phyloP scores from a whole-genome alignment of 37 sponge, comb jelly and placozoan genomes.

The Beroe ovata region DNA sequence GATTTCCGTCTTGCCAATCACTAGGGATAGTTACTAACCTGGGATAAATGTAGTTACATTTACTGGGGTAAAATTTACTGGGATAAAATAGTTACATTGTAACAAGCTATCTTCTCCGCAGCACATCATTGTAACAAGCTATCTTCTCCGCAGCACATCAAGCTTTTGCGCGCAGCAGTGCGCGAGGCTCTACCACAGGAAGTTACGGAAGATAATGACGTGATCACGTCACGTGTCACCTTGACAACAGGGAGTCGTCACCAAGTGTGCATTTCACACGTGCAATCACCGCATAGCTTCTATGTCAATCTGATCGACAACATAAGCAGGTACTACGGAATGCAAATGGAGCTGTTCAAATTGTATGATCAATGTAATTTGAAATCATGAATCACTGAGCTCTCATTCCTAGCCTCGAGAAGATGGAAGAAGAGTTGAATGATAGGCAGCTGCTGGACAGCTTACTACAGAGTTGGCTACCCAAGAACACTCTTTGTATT shows the following conservation, averaged over 20 bases:
- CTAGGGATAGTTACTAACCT: no score
- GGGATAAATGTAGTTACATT: no score
- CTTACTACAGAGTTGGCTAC: slow-evolving; percentile 12
- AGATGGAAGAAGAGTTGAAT: slow-evolving; percentile 9
- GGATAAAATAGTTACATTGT: no score
- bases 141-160: slow-evolving; percentile 11
- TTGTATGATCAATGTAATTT: no score
- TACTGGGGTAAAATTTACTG: no score
- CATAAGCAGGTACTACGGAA: slow-evolving; percentile 14
- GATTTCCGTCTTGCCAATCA: no score
- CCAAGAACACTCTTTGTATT: slow-evolving; percentile 13
- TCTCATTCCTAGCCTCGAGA: slow-evolving; percentile 1
- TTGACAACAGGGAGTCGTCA: not conserved
- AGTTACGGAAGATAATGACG: not conserved
- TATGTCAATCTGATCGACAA: slow-evolving; percentile 9
- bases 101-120: no score
- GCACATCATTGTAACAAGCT: no score
- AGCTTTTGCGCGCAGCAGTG: slow-evolving; percentile 14
- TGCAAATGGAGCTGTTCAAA: no score
- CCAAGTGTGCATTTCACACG: slow-evolving; percentile 21
- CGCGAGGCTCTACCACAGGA: slow-evolving; percentile 20
- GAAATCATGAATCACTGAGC: no score
- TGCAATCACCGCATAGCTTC: slow-evolving; percentile 5
- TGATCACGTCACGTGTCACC: slow-evolving; percentile 18
- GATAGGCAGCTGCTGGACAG: not conserved